Base-by-base conservation (phyloP, 2,113 vertebrate genomes). In the Grammomys dolichurus region DNA sequence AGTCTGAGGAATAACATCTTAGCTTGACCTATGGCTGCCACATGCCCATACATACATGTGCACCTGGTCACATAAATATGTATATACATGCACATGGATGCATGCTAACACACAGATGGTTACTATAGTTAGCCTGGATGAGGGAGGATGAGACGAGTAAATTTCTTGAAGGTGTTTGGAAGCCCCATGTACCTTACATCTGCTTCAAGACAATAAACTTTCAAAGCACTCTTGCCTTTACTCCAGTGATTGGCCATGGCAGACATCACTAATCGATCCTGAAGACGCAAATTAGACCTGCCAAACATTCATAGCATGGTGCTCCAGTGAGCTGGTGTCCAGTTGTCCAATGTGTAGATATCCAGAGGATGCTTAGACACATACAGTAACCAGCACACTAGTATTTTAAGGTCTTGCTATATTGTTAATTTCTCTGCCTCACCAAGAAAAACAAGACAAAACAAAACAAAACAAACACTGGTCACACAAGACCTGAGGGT, bases 91-190 rank as follows among this genome's bases (percentile, higher is more conserved):
- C 24, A 26, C 5, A 7, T 81, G 33, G 20, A 63, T 22, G 40
- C 5, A 28, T 43, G n/a, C 36, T 22, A 82, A 86, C 16, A 69
- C 84, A 86, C 9, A 67, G 40, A 86, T 36, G 28, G 16, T 36
- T 46, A 46, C 10, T 3, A 17, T 0, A 22, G 54, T 80, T 43
- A 80, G 33, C 51, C 10, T 36, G 19, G 56, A 87, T 73, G 43
- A 73, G 2, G 6, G 3, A 24, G 33, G 13, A 33, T 1, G 3
- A 13, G 16, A 65, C 33, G 43, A 48, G 14, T 20, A 1, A 5
- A 20, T 11, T 80, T 20, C 20, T 13, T n/a, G 24, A 31, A 14
- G 17, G 43, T 86, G 8, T 8, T 22, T 17, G 58, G 65, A 43
- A 86, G 19, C 28, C 16, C 40, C 63, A 67, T 19, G 40, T 40